Evolutionary conservation across 2,797 vertebrate genomes (phyloP).

Genomic region (Oreochromis mossambicus): DNA sequence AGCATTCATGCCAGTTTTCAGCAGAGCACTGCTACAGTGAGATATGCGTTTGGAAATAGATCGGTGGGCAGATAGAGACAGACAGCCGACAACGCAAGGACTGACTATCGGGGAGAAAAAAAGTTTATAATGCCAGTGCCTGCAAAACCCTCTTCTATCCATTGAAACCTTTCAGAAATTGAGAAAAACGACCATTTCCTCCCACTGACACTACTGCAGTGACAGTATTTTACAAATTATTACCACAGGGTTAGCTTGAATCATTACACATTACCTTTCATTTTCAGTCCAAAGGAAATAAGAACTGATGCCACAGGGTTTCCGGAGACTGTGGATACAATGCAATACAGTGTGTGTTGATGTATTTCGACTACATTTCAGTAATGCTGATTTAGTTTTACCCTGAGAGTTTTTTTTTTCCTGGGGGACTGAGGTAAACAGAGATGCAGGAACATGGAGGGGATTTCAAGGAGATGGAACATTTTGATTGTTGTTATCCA

Average conservation of each 20-base stretch:
- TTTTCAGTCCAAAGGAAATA: slow-evolving; percentile 10
- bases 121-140: background rate
- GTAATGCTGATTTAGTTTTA: slow-evolving; percentile 1
- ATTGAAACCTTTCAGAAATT: slow-evolving; percentile 19
- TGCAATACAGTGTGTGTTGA: background rate
- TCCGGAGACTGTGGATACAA: background rate
- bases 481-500: slow-evolving; percentile 12
- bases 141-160: slow-evolving; percentile 11
- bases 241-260: slow-evolving; percentile 5
- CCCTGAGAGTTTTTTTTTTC: background rate
- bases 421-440: slow-evolving; percentile 14
- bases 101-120: background rate
- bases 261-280: slow-evolving; percentile 15
- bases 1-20: background rate
- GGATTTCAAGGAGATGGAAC: background rate
- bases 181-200: slow-evolving; percentile 13
- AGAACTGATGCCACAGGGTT: background rate
- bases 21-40: background rate
- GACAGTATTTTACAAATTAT: slow-evolving; percentile 31
- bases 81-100: background rate
- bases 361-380: slow-evolving; percentile 14
- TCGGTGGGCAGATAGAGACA: slow-evolving; percentile 16
- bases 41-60: slow-evolving; percentile 32
- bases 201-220: slow-evolving; percentile 9
- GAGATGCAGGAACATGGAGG: background rate